phyloP scores from a whole-genome alignment of 2,888 invertebrate genomes.

The Hirudinaria manillensis region DNA sequence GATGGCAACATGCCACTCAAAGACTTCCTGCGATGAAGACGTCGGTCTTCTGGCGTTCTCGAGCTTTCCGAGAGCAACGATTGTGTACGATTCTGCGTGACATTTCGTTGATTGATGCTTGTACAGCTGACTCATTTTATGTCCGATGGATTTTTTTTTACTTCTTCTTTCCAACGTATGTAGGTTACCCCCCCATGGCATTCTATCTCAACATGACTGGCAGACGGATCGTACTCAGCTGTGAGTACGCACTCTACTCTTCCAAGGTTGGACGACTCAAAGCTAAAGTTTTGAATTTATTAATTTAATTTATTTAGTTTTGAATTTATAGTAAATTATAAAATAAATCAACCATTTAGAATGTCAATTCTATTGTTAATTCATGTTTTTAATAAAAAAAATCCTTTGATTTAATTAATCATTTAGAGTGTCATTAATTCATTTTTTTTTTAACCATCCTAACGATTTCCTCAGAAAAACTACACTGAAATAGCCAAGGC shows the following conservation, averaged over 20 bases:
- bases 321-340: background rate
- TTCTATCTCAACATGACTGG: conserved; percentile 79
- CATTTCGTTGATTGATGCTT: no score
- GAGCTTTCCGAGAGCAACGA: background rate
- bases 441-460: no score
- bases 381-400: background rate
- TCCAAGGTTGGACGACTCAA: conserved; percentile 31
- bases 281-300: conserved; percentile 32
- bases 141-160: no score
- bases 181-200: conserved; percentile 85
- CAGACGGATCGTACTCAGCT: conserved; percentile 83
- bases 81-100: background rate
- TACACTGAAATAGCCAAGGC: conserved; percentile 74
- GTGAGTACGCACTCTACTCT: conserved; percentile 88
- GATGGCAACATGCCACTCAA: no score
- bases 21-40: no score
- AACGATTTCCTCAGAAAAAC: conserved; percentile 65
- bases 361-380: background rate
- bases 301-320: no score
- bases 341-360: background rate
- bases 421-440: no score
- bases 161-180: background rate
- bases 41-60: no score
- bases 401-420: background rate
- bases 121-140: no score